Percentiles rank a stretch among this genome's conserved stretches.
phyloP scores from a whole-genome alignment of 2,113 vertebrate species.

The Ceyx melanurus region DNA sequence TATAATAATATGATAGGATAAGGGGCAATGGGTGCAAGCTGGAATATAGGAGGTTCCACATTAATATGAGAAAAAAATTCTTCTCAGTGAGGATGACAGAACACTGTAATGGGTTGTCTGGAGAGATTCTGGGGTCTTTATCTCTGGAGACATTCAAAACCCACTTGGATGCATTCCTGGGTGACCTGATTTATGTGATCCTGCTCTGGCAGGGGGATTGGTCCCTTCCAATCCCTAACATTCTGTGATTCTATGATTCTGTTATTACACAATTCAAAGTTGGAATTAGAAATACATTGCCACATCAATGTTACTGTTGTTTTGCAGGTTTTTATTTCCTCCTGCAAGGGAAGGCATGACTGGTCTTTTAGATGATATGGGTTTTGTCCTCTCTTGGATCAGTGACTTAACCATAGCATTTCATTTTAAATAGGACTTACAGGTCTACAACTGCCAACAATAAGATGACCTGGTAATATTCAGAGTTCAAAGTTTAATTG shows the following conservation, averaged over 20 bases:
- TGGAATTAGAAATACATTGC: neutral
- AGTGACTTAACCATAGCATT: neutral
- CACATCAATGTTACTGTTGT: neutral
- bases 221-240: no score
- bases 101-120: no score
- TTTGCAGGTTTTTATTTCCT: neutral
- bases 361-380: neutral
- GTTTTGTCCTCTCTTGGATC: neutral
- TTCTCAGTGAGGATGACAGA: no score
- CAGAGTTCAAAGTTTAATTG: slow-evolving; percentile 61
- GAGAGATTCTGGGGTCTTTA: no score
- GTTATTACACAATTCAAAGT: neutral
- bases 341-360: neutral
- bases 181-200: no score
- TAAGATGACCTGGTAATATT: slow-evolving; percentile 38
- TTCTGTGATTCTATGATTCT: no score
- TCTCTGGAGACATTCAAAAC: no score
- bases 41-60: no score
- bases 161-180: no score
- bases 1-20: neutral
- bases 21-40: no score
- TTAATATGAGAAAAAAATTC: no score
- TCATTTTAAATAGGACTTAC: slow-evolving; percentile 12
- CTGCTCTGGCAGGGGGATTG: no score
- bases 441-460: neutral